Percentiles rank a stretch among this genome's conserved stretches.
Conservation (phyloP, 2,113 vertebrate genomes). For the mouse (Mus musculus) region GRCm39 chr13:115877501-115878000, state of each 20-base stretch:
- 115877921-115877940: background rate
- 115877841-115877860: background rate
- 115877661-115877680: background rate
- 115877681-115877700: background rate
- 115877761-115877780: background rate
- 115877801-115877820: no score
- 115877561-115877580: background rate
- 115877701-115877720: background rate
- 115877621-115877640: background rate
- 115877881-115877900: background rate
- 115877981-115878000: background rate
- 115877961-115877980: background rate
- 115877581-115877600: background rate
- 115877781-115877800: background rate
- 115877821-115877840: background rate
- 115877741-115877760: background rate
- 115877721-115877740: background rate
- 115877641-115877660: background rate
- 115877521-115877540: background rate
- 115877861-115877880: background rate
- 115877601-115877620: background rate
- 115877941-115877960: background rate
- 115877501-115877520: background rate
- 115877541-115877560: background rate
- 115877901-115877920: background rate